Percentiles rank a stretch among this genome's conserved stretches.
These are phyloP conservation scores for Sinocyclocheilus maitianheensis DNA, from an alignment of 2,113 vertebrate genomes.

Conservation along the genomic window DNA sequence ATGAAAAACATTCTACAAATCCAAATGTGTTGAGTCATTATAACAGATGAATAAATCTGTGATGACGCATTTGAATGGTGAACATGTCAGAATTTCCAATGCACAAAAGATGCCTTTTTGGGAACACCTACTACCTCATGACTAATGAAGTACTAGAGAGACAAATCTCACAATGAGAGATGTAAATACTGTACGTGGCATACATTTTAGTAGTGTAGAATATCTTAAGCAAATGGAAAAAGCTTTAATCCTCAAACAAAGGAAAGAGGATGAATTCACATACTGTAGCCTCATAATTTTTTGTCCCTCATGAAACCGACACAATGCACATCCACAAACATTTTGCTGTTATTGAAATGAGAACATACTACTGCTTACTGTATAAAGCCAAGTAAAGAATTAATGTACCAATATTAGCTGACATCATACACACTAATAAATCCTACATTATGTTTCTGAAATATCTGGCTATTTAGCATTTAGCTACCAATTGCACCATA, in stretches of 20 bases:
- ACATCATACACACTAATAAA: neutral
- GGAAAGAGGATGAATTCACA: neutral
- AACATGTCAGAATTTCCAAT: neutral
- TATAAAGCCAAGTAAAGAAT: neutral
- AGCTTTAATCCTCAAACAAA: conserved; percentile 15
- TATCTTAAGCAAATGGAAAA: neutral
- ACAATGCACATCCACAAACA: neutral
- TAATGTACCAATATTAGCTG: too few relatives aligned
- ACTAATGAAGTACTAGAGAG: conserved; percentile 18
- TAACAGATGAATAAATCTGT: neutral
- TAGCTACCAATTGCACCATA: neutral
- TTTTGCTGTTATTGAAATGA: neutral
- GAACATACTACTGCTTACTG: neutral
- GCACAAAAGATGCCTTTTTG: conserved; percentile 5
- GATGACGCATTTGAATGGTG: neutral
- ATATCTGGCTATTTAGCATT: neutral
- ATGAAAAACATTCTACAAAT: neutral
- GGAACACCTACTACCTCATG: conserved; percentile 1
- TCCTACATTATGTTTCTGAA: neutral
- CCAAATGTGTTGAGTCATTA: conserved; percentile 19
- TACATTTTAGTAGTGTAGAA: neutral
- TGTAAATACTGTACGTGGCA: neutral
- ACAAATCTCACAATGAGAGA: conserved; percentile 3
- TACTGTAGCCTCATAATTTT: neutral
- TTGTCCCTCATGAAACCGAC: neutral